A percentile compares a stretch with the other conserved stretches of the same genome.
These are phyloP conservation scores for Anguilla anguilla DNA, from an alignment of 2,797 vertebrate genomes.

Conservation along the genomic window DNA sequence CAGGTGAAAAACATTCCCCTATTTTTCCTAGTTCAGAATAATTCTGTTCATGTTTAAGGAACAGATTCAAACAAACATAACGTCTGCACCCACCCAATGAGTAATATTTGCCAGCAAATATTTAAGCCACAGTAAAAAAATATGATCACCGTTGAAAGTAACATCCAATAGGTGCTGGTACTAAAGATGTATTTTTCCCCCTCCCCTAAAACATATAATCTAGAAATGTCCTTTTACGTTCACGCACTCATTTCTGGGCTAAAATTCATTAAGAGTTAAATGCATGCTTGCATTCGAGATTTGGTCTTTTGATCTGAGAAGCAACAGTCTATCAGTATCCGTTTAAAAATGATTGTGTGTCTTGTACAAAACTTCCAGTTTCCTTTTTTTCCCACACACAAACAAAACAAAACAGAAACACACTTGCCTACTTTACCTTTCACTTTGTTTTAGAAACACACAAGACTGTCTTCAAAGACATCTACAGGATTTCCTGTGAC, in stretches of 20 bases:
- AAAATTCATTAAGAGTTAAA: conserved; percentile 34
- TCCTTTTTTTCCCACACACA: neutral
- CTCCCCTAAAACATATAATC: conserved; percentile 25
- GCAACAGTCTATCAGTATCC: neutral
- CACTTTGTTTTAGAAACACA: neutral
- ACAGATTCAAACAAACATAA: conserved; percentile 37
- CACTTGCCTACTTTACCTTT: neutral
- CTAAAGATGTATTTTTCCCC: neutral
- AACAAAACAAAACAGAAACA: neutral
- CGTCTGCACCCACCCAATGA: conserved; percentile 39
- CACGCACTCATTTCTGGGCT: conserved; percentile 1
- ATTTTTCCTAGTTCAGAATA: conserved; percentile 20
- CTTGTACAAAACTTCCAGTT: conserved; percentile 4
- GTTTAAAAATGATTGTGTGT: neutral
- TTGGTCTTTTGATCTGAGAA: conserved; percentile 1
- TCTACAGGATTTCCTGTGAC: neutral
- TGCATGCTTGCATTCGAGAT: conserved; percentile 41
- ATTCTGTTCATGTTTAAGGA: neutral
- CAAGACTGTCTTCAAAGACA: neutral
- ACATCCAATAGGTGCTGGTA: neutral
- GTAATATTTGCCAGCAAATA: conserved; percentile 72
- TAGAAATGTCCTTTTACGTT: conserved; percentile 34
- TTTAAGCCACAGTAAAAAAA: conserved; percentile 42
- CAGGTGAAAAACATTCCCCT: neutral
- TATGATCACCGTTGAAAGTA: conserved; percentile 6